Conservation (phyloP, 1,140 invertebrate genomes). For the Helicoverpa zea region DNA sequence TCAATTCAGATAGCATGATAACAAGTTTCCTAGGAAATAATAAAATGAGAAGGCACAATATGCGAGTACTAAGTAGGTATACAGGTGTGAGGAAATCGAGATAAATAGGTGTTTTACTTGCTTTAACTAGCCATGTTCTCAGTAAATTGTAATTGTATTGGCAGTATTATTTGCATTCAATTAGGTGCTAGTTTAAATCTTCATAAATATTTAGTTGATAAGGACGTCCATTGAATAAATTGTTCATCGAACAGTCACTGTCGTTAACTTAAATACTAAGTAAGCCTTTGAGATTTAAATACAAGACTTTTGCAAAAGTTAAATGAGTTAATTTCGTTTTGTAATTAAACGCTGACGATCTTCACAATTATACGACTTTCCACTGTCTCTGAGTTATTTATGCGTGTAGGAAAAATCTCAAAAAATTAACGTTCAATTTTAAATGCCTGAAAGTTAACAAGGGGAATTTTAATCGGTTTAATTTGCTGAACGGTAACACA, state of each 20-base stretch:
- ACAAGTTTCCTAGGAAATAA: too few relatives aligned
- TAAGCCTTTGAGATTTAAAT: not conserved
- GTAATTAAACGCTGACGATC: not conserved
- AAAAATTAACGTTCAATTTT: constrained; percentile 10
- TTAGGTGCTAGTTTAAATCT: not conserved
- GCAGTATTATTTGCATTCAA: not conserved
- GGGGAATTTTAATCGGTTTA: constrained; percentile 21
- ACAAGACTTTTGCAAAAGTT: not conserved
- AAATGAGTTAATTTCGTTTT: not conserved
- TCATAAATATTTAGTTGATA: not conserved
- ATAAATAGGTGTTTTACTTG: too few relatives aligned
- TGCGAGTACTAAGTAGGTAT: not conserved
- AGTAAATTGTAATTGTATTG: not conserved
- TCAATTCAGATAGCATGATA: too few relatives aligned
- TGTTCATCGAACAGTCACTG: constrained; percentile 25
- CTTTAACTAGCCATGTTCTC: not conserved
- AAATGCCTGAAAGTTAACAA: constrained; percentile 16
- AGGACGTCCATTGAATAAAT: constrained; percentile 4
- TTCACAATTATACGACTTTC: not conserved
- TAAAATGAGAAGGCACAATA: not conserved
- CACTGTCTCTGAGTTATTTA: not conserved
- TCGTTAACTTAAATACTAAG: not conserved
- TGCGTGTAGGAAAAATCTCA: not conserved
- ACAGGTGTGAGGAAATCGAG: too few relatives aligned
- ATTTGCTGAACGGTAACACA: constrained; percentile 58